phyloP scores from a whole-genome alignment of 2,888 invertebrate species.

The Erannis defoliaria region DNA sequence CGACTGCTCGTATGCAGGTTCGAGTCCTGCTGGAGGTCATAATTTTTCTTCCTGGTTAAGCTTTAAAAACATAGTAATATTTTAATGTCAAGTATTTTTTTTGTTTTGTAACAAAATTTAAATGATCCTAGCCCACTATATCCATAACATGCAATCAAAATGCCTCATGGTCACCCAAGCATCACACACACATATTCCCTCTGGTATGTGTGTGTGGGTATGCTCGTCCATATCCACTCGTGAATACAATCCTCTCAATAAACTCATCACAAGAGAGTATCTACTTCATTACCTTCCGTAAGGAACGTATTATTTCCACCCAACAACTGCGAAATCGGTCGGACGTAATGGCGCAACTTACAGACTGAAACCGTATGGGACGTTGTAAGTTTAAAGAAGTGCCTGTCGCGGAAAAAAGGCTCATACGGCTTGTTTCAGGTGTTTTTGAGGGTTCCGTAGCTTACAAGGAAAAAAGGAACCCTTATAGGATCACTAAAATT shows the following conservation, averaged over 20 bases:
- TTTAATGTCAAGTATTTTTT: too few species aligned
- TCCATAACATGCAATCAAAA: too few species aligned
- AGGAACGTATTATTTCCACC: conserved; percentile 26
- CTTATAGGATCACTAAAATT: too few species aligned
- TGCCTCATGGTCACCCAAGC: neutral
- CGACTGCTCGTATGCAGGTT: too few species aligned
- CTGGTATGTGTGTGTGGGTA: neutral
- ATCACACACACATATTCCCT: neutral
- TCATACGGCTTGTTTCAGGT: too few species aligned
- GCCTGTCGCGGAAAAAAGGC: neutral
- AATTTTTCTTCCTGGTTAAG: too few species aligned
- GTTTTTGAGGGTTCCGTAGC: too few species aligned
- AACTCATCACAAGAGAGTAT: conserved; percentile 17
- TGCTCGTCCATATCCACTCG: neutral
- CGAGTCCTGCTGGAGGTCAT: too few species aligned
- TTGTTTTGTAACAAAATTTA: too few species aligned
- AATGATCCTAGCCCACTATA: too few species aligned
- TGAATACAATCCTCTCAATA: conserved; percentile 20
- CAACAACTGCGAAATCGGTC: conserved; percentile 26
- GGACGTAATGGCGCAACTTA: conserved; percentile 7
- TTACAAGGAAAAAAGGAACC: too few species aligned
- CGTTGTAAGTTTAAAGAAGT: neutral
- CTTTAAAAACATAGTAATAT: too few species aligned
- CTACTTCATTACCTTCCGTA: conserved; percentile 25
- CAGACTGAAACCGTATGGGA: conserved; percentile 1